Evolutionary conservation across 37 sponge, comb jelly and placozoan species (phyloP), one percentile per base, ranked within the genome.

Genomic region (Petrosia ficiformis): DNA sequence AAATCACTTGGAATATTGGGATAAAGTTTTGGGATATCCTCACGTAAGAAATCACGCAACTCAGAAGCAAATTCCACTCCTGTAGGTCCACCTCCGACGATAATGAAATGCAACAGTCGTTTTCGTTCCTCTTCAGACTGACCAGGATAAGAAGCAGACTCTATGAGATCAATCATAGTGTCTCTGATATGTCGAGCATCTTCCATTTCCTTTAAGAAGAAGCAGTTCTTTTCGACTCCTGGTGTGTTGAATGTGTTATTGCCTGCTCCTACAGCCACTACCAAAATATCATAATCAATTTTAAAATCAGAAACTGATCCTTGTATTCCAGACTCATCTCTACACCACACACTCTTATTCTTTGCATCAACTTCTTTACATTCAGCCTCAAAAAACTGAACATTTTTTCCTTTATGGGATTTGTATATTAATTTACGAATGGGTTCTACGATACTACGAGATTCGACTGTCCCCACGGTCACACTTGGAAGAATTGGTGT

Each of bases 1-100:
- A 48, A 56, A 35, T 83, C 60, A 28, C 72, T 75, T 37, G 28
- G 4, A 5, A 77, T 54, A 1, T 61, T 52, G 0, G 84, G 83
- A 42, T 88, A 88, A 0, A 88, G 71, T 60, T 64, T 54, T 54
- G 70, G 19, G 11, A 88, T 64, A 65, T 88, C 89, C n/a, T 88
- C 89, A 2, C 77, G 65, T 21, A 88, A 39, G 38, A 88, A 88
- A 35, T 88, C 89, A 21, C 71, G 36, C 66, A 78, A 43, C 54
- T 88, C 89, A 25, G 89, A 84, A 21, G 89, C 89, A 88, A 88
- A 88, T 70, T 88, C 89, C 43, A 88, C 89, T 41, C 89, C 89
- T 24, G 89, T 83, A 25, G 89, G 89, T 24, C 89, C 89, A 1
- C 89, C 89, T 0, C 89, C 89, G 14, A 88, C 89, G 41, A 88